Base-by-base conservation (phyloP, 53 echinoderm and acorn worm species). In the Mesocentrotus franciscanus region DNA sequence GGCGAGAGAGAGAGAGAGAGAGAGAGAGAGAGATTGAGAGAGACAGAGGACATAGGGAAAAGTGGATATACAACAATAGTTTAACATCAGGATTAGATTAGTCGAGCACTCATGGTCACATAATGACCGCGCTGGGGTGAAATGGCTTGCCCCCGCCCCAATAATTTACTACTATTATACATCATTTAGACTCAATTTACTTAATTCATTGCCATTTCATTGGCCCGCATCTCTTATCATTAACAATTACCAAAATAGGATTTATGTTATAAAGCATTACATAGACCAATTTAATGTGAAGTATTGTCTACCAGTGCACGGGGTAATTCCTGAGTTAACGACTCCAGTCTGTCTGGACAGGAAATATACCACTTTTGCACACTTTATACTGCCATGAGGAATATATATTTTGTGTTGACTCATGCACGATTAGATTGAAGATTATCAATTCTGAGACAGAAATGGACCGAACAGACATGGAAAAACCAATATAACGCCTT, bases 141-240 rank as follows among this genome's bases (percentile, higher is more conserved):
- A 57, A 9, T 13, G 27, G 87, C n/a, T n/a, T 57, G 87, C 57
- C 87, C 87, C 58, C 57, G 87, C 87, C 87, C 29, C 87, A 27
- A 56, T 58, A 87, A 87, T 87, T 58, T 87, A 27, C 27, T 58
- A 56, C 87, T 26, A n/a, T 87, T 58, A 87, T 56, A 85, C 56
- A 85, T 85, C 22, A 85, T 49, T 85, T 85, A 26, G 16, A 85
- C 10, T 10, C 59, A 58, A 87, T 87, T 87, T 18, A 87, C 87
- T 58, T 57, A 87, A 87, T 87, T 87, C 58, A 58, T 87, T 87
- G 87, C 87, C 56, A 57, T 87, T 87, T 87, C 29, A 87, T 87
- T 87, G 87, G 27, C 58, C 13, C 10, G 87, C 87, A 87, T 87
- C 14, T 58, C 56, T 58, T 12, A 29, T 87, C 56, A 58, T 87